phyloP scores from a whole-genome alignment of 2,888 invertebrate species.

The Gryllus longicercus region DNA sequence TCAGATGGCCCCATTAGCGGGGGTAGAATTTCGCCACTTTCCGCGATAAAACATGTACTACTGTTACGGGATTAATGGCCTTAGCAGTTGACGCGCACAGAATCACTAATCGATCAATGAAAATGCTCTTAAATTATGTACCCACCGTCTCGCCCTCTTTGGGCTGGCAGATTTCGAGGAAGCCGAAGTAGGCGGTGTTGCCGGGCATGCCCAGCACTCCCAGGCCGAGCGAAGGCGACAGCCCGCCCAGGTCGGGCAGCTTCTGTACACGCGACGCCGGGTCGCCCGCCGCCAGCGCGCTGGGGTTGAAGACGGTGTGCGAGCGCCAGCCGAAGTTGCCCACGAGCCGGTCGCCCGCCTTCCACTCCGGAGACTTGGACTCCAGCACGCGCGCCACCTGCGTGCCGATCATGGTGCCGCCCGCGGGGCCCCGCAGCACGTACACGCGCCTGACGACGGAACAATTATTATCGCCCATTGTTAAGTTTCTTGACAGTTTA shows the following conservation, averaged over 20 bases:
- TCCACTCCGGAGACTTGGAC: constrained; percentile 62
- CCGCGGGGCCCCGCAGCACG: not conserved
- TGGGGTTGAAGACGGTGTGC: constrained; percentile 53
- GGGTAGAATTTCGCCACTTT: no score
- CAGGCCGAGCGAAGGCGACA: constrained; percentile 43
- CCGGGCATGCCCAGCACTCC: constrained; percentile 46
- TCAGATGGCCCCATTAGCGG: no score
- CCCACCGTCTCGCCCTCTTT: constrained; percentile 63
- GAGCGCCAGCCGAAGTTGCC: constrained; percentile 68
- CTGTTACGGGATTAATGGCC: no score
- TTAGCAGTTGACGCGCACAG: no score
- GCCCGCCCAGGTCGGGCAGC: constrained; percentile 42
- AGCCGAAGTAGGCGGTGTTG: constrained; percentile 71
- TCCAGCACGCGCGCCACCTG: constrained; percentile 45
- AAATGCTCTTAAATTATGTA: no score
- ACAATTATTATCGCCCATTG: no score
- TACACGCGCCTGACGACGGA: constrained; percentile 42
- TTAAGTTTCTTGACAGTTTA: no score
- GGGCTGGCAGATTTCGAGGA: constrained; percentile 66
- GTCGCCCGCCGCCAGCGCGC: constrained; percentile 31
- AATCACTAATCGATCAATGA: no score
- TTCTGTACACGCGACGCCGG: constrained; percentile 39
- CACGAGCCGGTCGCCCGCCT: constrained; percentile 61
- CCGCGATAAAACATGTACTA: no score
- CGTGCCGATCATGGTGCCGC: constrained; percentile 3